Conservation (phyloP, 2,113 vertebrate species). For the Barnardius zonarius region DNA sequence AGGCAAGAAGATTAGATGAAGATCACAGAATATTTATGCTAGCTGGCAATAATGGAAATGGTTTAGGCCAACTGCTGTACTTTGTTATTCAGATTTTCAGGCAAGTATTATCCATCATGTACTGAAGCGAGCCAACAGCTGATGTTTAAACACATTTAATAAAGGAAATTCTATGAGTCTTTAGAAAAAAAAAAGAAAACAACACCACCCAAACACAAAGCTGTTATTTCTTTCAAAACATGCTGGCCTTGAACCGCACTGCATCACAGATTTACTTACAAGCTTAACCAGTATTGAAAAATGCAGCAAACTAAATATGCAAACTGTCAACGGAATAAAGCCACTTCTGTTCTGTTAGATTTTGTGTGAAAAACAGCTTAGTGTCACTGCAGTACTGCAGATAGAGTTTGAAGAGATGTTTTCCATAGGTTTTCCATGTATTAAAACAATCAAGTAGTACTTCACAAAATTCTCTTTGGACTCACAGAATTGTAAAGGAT, state of each 20-base stretch:
- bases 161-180: background rate
- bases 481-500: background rate
- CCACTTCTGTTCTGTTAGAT: slow-evolving; percentile 18
- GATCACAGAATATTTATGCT: background rate
- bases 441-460: background rate
- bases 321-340: background rate
- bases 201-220: background rate
- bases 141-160: background rate
- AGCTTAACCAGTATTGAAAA: background rate
- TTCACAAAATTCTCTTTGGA: background rate
- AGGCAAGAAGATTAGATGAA: background rate
- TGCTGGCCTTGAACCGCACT: background rate
- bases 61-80: background rate
- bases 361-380: background rate
- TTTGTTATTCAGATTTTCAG: background rate
- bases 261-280: background rate
- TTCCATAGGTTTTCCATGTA: background rate
- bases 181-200: background rate
- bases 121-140: background rate
- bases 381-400: background rate
- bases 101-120: background rate
- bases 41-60: background rate
- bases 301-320: slow-evolving; percentile 3
- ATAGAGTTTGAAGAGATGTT: background rate
- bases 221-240: background rate